A percentile compares a stretch with the other conserved stretches of the same genome.
Conservation (phyloP, 2,888 invertebrate species). For the Polylopha cassiicola region DNA sequence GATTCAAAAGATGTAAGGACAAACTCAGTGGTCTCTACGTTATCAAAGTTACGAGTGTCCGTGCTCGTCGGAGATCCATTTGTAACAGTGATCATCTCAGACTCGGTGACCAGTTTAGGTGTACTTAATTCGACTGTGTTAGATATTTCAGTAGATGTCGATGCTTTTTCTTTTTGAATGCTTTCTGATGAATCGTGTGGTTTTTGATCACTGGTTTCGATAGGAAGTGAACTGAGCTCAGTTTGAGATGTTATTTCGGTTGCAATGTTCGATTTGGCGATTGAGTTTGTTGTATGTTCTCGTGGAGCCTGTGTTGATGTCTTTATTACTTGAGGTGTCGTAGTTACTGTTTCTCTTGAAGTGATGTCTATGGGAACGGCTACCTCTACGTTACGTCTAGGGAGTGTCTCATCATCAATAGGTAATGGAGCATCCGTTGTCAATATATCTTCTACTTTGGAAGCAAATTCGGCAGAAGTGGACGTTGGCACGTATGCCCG, state of each 20-base stretch:
- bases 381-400: conserved; percentile 20
- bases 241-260: conserved; percentile 64
- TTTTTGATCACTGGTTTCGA: conserved; percentile 68
- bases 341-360: conserved; percentile 25
- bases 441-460: conserved; percentile 27
- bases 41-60: conserved; percentile 46
- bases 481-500: conserved; percentile 16
- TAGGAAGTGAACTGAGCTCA: conserved; percentile 62
- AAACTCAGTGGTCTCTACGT: conserved; percentile 62
- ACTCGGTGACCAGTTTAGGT: conserved; percentile 37
- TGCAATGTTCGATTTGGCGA: conserved; percentile 46
- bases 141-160: conserved; percentile 40
- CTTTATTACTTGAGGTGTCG: conserved; percentile 21
- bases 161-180: conserved; percentile 41
- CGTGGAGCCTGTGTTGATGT: conserved; percentile 33
- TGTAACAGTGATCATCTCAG: conserved; percentile 46
- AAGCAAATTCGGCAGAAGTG: conserved; percentile 22
- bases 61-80: conserved; percentile 31
- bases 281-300: conserved; percentile 43
- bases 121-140: conserved; percentile 30
- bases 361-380: conserved; percentile 25
- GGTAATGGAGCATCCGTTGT: conserved; percentile 19
- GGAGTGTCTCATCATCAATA: conserved; percentile 14
- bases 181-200: conserved; percentile 54
- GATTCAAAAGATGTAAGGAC: conserved; percentile 53